phyloP scores from a whole-genome alignment of 2,888 invertebrate species.

The Xylophagus ater region DNA sequence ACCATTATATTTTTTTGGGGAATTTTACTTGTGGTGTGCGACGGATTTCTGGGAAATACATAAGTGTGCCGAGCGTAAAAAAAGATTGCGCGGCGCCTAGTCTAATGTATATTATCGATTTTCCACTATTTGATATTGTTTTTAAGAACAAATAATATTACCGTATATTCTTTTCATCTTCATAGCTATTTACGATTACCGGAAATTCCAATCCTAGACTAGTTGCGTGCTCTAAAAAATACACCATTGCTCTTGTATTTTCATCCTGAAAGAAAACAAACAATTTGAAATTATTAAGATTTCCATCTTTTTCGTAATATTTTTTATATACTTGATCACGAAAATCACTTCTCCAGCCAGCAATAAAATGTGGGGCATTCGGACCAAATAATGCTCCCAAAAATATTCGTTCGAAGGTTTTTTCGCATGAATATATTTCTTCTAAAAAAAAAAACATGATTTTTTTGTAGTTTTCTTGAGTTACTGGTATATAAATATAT shows the following conservation, averaged over 20 bases:
- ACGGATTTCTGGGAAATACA: too few species aligned
- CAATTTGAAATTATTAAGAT: constrained; percentile 1
- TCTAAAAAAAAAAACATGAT: constrained; percentile 25
- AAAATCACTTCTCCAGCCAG: constrained; percentile 82
- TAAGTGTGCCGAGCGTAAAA: too few species aligned
- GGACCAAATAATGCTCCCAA: constrained; percentile 72
- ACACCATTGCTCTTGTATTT: constrained; percentile 63
- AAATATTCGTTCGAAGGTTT: constrained; percentile 54
- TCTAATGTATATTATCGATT: too few species aligned
- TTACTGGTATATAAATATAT: too few species aligned
- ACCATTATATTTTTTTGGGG: too few species aligned
- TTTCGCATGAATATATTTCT: constrained; percentile 51
- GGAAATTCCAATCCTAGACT: constrained; percentile 51
- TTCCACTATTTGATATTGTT: too few species aligned
- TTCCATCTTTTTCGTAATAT: constrained; percentile 1
- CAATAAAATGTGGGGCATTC: constrained; percentile 66
- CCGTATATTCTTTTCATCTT: constrained; percentile 32
- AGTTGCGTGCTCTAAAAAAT: constrained; percentile 66
- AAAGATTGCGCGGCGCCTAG: too few species aligned
- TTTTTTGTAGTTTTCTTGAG: too few species aligned
- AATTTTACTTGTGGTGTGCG: too few species aligned
- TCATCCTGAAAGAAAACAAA: constrained; percentile 49
- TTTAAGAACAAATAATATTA: too few species aligned
- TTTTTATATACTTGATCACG: constrained; percentile 40
- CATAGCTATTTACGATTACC: constrained; percentile 23